Evolutionary conservation across 2,888 invertebrate genomes (phyloP).

Genomic region (Empis stercorea): DNA sequence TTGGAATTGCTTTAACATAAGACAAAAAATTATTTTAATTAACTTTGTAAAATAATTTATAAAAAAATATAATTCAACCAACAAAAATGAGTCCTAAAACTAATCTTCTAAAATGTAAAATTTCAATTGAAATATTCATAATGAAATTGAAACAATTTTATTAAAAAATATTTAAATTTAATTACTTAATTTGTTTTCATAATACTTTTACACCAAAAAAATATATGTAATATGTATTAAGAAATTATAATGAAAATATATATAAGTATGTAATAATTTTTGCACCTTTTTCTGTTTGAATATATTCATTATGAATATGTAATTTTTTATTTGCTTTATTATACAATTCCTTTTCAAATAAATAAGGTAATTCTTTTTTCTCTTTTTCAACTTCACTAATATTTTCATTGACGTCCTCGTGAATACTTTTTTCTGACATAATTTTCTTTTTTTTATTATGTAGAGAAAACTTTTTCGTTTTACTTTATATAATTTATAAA

Average conservation of each 20-base stretch:
- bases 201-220: too few species aligned
- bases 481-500: too few species aligned
- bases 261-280: constrained; percentile 1
- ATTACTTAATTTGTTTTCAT: too few species aligned
- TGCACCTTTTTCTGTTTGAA: constrained; percentile 22
- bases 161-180: too few species aligned
- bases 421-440: too few species aligned
- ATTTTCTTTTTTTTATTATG: too few species aligned
- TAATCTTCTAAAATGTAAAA: not conserved
- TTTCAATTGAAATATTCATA: too few species aligned
- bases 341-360: constrained; percentile 30
- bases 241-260: too few species aligned
- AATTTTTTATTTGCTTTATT: constrained; percentile 25
- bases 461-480: too few species aligned
- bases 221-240: too few species aligned
- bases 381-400: not conserved
- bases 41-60: not conserved
- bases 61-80: not conserved
- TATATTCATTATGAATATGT: constrained; percentile 23
- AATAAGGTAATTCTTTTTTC: constrained; percentile 21
- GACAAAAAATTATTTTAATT: constrained; percentile 2
- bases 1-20: constrained; percentile 20
- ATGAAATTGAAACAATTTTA: too few species aligned
- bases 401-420: too few species aligned
- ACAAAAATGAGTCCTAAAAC: not conserved